Conservation (phyloP, 2,888 invertebrate genomes). For the Anoncus sp. region DNA sequence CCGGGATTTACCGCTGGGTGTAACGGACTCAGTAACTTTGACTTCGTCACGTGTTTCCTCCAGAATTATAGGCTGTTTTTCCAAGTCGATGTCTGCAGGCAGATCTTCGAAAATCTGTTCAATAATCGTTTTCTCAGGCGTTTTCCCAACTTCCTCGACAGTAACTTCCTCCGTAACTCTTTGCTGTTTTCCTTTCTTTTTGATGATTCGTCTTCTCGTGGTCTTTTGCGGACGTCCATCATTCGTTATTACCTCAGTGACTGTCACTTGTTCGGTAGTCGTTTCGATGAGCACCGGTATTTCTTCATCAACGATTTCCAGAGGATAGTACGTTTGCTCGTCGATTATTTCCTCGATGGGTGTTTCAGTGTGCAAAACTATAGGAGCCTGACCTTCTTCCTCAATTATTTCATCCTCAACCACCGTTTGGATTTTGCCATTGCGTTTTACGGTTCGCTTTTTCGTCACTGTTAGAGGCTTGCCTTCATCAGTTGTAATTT, state of each 20-base stretch:
- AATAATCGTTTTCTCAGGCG: conserved; percentile 69
- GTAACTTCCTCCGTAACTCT: conserved; percentile 66
- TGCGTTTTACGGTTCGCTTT: conserved; percentile 80
- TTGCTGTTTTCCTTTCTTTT: conserved; percentile 77
- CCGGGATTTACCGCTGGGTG: conserved; percentile 76
- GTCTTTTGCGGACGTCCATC: conserved; percentile 73
- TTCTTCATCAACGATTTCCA: conserved; percentile 75
- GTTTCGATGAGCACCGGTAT: conserved; percentile 76
- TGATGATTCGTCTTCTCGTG: conserved; percentile 72
- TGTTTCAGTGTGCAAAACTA: conserved; percentile 79
- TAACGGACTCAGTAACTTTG: conserved; percentile 74
- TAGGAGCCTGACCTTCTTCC: conserved; percentile 80
- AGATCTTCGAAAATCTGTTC: conserved; percentile 72
- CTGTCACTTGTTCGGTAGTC: conserved; percentile 67
- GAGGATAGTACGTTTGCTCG: conserved; percentile 77
- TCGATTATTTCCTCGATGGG: conserved; percentile 73
- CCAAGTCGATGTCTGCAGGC: conserved; percentile 39
- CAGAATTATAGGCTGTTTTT: conserved; percentile 51
- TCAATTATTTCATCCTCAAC: conserved; percentile 81
- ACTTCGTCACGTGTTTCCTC: conserved; percentile 77
- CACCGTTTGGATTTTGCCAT: conserved; percentile 81
- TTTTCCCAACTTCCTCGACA: conserved; percentile 82
- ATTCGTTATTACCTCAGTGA: conserved; percentile 63
- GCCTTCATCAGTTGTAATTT: conserved; percentile 69
- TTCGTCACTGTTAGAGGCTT: conserved; percentile 76